These are phyloP conservation scores for Smittia aterrima DNA, from an alignment of 2,888 invertebrate genomes.

Conservation along the genomic window DNA sequence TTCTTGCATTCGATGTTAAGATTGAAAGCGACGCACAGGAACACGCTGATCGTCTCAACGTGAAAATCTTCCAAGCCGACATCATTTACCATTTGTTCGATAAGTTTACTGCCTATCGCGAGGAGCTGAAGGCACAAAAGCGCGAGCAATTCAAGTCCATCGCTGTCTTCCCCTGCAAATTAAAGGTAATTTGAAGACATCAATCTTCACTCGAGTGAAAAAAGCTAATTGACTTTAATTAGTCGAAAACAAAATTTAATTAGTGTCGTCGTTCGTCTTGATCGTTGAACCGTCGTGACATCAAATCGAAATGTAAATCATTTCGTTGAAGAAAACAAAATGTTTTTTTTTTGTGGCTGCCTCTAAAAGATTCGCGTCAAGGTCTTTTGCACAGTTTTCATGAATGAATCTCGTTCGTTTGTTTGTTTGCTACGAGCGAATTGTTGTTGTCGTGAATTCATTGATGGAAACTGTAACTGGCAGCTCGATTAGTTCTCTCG, in stretches of 20 bases:
- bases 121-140: conserved; percentile 85
- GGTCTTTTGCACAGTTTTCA: conserved; percentile 25
- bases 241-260: neutral
- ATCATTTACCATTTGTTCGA: conserved; percentile 99
- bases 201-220: neutral
- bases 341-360: neutral
- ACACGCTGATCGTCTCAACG: conserved; percentile 88
- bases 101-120: conserved; percentile 89
- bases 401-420: conserved; percentile 19
- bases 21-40: conserved; percentile 98
- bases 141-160: conserved; percentile 94
- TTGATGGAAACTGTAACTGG: conserved; percentile 25
- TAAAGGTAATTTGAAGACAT: conserved; percentile 61
- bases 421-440: neutral
- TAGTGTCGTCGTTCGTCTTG: neutral
- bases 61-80: conserved; percentile 96
- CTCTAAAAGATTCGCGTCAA: conserved; percentile 22
- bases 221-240: conserved; percentile 19
- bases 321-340: neutral
- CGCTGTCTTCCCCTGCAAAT: conserved; percentile 97
- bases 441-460: conserved; percentile 18
- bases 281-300: neutral
- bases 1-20: conserved; percentile 99
- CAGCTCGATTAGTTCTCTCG: conserved; percentile 25
- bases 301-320: neutral